Base-by-base conservation (phyloP, 2,888 invertebrate species). In the Coremacera marginata region DNA sequence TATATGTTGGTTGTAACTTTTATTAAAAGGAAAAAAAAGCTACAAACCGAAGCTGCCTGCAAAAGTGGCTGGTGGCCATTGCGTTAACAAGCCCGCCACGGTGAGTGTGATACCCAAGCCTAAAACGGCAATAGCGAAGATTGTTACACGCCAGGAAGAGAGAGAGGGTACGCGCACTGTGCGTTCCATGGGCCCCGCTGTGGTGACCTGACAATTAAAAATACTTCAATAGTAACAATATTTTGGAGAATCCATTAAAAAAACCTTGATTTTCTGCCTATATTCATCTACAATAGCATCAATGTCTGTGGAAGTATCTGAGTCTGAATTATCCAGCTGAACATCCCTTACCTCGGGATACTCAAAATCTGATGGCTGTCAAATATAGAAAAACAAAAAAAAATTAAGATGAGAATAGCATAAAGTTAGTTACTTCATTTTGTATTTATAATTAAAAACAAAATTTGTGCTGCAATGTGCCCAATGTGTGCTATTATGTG, bases 221-320 rank as follows among this genome's bases (percentile, higher is more conserved):
- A 55, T 8, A 19, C 55, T 55, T 55, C 1, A 1, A 19, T 19
- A n/a, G n/a, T n/a, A n/a, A n/a, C n/a, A n/a, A n/a, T n/a, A n/a
- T n/a, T n/a, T n/a, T n/a, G n/a, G n/a, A 19, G 1, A 19, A 7
- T 55, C 19, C 1, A 19, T 3, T 22, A 1, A 49, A 67, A 49
- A 60, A 14, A 93, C 94, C 89, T 93, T 93, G 80, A 94, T 91
- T 82, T 92, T 92, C 84, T 94, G 94, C 78, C 92, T 92, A 84
- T 94, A 95, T 85, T 94, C 94, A 84, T 94, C 94, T 0, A 95
- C 94, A 19, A 93, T 93, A 1, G 94, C 94, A 86, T 95, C 95
- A 75, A 95, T 94, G 83, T 95, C 95, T 1, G 94, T 94, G 0
- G 94, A 94, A 80, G 93, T 93, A 80, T 93, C 93, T 31, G 93